Base-by-base conservation (phyloP, 2,888 invertebrate genomes). In the Allolobophora icterica region DNA sequence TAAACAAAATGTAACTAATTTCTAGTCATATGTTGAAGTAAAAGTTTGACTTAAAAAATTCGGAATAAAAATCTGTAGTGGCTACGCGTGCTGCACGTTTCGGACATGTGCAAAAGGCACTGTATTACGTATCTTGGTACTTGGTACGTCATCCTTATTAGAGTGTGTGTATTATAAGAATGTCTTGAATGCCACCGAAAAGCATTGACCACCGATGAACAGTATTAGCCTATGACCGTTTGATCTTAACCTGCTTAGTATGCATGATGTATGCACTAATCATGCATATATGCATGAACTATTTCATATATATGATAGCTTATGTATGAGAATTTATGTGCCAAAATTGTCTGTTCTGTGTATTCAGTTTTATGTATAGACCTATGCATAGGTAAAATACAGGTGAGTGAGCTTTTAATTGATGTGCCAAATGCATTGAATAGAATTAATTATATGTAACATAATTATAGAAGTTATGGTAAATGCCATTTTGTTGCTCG, bases 251-350 rank as follows among this genome's bases (percentile, higher is more conserved):
- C 1, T n/a, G n/a, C 71, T 71, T n/a, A n/a, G n/a, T 24, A 11
- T 71, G 13, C 45, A 45, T 45, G 45, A 19, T 45, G n/a, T 71
- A 17, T 21, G 21, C 21, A 24, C 52, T 52, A 2, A 1, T 52
- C 71, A 71, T 71, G 71, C 71, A 71, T 71, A 71, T 71, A 71
- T 71, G 71, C 30, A 71, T 71, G 71, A 71, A n/a, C 71, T 71
- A 13, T 71, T n/a, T 71, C 8, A 2, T 17, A 71, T 17, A 52
- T n/a, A 17, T 17, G 24, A 6, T 71, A 52, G 21, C 21, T 24
- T 71, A 71, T 71, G 30, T 8, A 71, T 71, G 1, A 71, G 30
- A 71, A n/a, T n/a, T 71, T 30, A 71, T 71, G 71, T 71, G 71
- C 71, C 71, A 71, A 71, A 58, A 1, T 71, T 71, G n/a, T n/a